Conservation (phyloP, 2,797 vertebrate species). For the Eulemur coronatus region DNA sequence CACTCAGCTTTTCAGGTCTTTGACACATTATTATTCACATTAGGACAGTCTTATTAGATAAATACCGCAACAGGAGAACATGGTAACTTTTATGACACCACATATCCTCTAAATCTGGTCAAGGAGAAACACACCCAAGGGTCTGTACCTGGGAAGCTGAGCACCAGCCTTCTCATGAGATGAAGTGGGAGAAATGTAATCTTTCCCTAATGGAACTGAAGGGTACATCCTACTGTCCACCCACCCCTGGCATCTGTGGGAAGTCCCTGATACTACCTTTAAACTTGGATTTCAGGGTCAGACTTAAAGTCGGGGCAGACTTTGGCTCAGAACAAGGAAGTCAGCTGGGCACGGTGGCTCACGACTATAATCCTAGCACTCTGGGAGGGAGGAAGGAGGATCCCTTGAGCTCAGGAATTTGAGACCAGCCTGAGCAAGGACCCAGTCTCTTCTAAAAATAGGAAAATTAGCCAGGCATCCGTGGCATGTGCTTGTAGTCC, state of each 20-base stretch:
- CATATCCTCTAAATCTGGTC: slow-evolving; percentile 41
- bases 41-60: slow-evolving; percentile 71
- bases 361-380: too few species aligned
- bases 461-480: too few species aligned
- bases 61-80: slow-evolving; percentile 48
- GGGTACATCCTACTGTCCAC: not conserved
- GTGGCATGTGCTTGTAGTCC: too few species aligned
- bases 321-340: not conserved
- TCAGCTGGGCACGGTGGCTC: too few species aligned
- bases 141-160: not conserved
- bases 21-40: slow-evolving; percentile 67
- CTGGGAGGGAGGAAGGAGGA: too few species aligned
- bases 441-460: too few species aligned
- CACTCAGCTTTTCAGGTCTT: slow-evolving; percentile 74
- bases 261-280: not conserved
- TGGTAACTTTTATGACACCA: slow-evolving; percentile 67
- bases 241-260: too few species aligned
- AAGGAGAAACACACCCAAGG: not conserved
- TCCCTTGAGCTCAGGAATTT: too few species aligned
- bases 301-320: not conserved
- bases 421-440: too few species aligned
- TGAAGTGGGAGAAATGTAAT: not conserved
- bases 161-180: not conserved
- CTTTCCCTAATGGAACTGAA: not conserved
- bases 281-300: not conserved